Evolutionary conservation across 2,888 invertebrate species (phyloP).

Genomic region (Lordiphosa fenestrarum): DNA sequence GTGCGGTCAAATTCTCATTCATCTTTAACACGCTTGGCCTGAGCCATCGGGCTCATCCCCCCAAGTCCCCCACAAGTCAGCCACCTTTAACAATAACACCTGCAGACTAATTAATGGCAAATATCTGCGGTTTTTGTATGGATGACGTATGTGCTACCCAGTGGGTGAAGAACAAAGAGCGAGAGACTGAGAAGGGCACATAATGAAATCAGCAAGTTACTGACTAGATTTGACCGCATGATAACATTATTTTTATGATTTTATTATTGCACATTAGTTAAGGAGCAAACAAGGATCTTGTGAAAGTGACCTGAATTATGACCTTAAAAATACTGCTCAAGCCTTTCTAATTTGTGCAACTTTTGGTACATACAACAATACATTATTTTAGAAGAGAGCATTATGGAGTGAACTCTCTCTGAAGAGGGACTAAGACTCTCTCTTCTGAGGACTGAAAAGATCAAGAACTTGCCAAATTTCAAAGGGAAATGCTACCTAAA

Average conservation of each 20-base stretch:
- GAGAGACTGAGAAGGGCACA: background rate
- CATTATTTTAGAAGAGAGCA: too few species aligned
- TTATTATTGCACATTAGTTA: background rate
- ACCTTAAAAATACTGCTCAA: too few species aligned
- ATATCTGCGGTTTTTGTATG: slow-evolving; percentile 37
- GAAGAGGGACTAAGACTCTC: too few species aligned
- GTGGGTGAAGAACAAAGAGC: background rate
- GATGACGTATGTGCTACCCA: slow-evolving; percentile 7
- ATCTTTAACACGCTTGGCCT: slow-evolving; percentile 33
- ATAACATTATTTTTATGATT: slow-evolving; percentile 1
- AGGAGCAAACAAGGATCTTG: too few species aligned
- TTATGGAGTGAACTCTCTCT: too few species aligned
- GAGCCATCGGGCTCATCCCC: background rate
- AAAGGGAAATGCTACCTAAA: too few species aligned
- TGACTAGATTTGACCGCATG: slow-evolving; percentile 5
- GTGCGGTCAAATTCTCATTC: slow-evolving; percentile 37
- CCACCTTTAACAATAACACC: slow-evolving; percentile 46
- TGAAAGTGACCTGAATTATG: too few species aligned
- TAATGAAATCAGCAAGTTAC: slow-evolving; percentile 8
- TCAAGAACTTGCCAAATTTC: too few species aligned
- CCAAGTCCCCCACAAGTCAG: slow-evolving; percentile 9
- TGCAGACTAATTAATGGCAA: slow-evolving; percentile 68
- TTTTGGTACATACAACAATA: too few species aligned
- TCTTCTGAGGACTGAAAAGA: too few species aligned
- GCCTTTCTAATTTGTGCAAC: too few species aligned